Evolutionary conservation across 2,797 vertebrate genomes (phyloP).

Genomic region (Sciurus carolinensis): DNA sequence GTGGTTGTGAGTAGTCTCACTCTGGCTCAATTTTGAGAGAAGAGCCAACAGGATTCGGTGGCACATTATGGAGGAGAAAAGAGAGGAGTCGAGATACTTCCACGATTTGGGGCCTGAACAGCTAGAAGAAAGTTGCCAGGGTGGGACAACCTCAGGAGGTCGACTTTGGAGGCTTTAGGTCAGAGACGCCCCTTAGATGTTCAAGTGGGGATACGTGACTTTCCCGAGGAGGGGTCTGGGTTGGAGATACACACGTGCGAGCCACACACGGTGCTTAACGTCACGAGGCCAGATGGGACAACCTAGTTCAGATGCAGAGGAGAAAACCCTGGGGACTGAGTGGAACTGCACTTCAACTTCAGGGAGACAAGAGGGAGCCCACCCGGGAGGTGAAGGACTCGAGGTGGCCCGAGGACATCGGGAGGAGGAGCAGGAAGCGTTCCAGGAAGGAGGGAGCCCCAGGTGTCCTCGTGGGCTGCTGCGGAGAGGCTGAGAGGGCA

Average conservation of each 20-base stretch:
- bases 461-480: neutral
- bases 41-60: neutral
- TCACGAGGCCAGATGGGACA: neutral
- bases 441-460: neutral
- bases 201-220: neutral
- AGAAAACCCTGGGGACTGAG: neutral
- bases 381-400: neutral
- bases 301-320: neutral
- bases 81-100: neutral
- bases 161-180: neutral
- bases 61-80: neutral
- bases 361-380: neutral
- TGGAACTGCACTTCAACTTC: neutral
- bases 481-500: neutral
- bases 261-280: neutral
- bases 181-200: neutral
- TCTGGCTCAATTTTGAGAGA: conserved; percentile 9
- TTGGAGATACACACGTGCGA: neutral
- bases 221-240: neutral
- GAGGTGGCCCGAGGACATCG: neutral
- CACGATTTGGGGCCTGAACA: conserved; percentile 5
- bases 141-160: neutral
- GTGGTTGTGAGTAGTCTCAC: neutral
- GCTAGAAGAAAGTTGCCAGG: neutral
- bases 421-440: neutral